phyloP scores from a whole-genome alignment of 2,797 vertebrate genomes.

The Eurystomus glaucurus region DNA sequence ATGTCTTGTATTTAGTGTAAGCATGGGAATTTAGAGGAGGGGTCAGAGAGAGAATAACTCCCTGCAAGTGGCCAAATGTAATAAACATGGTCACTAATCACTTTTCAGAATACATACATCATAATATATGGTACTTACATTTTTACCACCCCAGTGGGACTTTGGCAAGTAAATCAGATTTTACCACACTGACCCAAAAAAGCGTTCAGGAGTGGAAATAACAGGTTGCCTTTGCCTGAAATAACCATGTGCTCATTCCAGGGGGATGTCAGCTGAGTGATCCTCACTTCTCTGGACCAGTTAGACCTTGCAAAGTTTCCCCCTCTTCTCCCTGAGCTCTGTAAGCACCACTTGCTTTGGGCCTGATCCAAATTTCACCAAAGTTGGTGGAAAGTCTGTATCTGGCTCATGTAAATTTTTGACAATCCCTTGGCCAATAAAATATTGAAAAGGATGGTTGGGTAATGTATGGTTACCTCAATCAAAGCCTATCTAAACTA shows the following conservation, averaged over 20 bases:
- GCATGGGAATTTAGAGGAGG: neutral
- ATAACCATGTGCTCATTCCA: neutral
- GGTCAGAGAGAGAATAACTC: neutral
- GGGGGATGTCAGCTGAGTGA: neutral
- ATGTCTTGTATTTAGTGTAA: neutral
- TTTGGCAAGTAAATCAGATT: neutral
- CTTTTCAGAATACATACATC: neutral
- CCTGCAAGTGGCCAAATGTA: neutral
- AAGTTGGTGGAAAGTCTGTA: neutral
- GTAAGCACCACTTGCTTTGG: neutral
- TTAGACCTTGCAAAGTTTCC: neutral
- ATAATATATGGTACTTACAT: neutral
- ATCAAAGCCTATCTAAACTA: neutral
- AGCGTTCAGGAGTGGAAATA: neutral
- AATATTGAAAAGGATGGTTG: neutral
- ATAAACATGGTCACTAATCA: neutral
- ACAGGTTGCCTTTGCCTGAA: neutral
- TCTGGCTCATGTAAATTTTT: neutral
- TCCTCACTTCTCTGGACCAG: neutral
- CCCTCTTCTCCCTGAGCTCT: neutral
- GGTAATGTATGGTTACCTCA: neutral
- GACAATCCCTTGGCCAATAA: neutral
- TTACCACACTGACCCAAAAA: neutral
- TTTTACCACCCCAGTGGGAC: neutral
- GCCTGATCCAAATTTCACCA: neutral